These are phyloP conservation scores for Poeciliopsis retropinna DNA, from an alignment of 2,113 vertebrate genomes.

Conservation along the genomic window DNA sequence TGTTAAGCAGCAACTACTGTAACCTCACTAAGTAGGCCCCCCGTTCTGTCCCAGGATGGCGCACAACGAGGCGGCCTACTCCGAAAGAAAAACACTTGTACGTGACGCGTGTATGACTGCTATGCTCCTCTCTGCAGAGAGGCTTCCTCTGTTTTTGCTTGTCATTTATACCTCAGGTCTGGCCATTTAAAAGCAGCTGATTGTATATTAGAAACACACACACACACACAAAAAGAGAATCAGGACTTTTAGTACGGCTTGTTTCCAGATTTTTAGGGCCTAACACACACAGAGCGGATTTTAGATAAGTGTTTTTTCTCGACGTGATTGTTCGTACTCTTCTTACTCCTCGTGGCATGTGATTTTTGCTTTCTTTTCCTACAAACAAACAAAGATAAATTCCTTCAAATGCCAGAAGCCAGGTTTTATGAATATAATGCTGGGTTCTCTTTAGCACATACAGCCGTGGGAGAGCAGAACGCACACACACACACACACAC, in stretches of 20 bases:
- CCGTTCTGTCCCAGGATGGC: conserved; percentile 39
- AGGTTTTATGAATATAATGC: conserved; percentile 68
- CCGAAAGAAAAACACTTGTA: conserved; percentile 22
- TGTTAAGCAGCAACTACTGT: conserved; percentile 65
- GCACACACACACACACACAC: conserved; percentile 30
- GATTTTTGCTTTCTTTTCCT: conserved; percentile 31
- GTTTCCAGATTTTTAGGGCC: conserved; percentile 64
- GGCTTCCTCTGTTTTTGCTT: conserved; percentile 60
- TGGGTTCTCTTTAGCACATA: conserved; percentile 71
- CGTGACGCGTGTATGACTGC: conserved; percentile 53
- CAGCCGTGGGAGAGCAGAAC: conserved; percentile 55
- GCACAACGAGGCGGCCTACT: conserved; percentile 17
- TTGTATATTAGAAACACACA: conserved; percentile 73
- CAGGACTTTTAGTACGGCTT: conserved; percentile 72
- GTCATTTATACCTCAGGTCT: conserved; percentile 82
- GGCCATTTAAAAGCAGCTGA: conserved; percentile 80
- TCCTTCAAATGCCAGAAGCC: conserved; percentile 58
- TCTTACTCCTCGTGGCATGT: conserved; percentile 35
- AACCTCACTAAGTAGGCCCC: conserved; percentile 70
- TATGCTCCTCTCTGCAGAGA: conserved; percentile 52
- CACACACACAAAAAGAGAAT: conserved; percentile 52
- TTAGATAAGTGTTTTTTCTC: conserved; percentile 39
- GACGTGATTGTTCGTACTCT: conserved; percentile 42
- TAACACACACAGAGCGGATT: conserved; percentile 51
- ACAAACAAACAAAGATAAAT: conserved; percentile 22